phyloP scores from a whole-genome alignment of 2,888 invertebrate genomes.

The Orthosia cruda region DNA sequence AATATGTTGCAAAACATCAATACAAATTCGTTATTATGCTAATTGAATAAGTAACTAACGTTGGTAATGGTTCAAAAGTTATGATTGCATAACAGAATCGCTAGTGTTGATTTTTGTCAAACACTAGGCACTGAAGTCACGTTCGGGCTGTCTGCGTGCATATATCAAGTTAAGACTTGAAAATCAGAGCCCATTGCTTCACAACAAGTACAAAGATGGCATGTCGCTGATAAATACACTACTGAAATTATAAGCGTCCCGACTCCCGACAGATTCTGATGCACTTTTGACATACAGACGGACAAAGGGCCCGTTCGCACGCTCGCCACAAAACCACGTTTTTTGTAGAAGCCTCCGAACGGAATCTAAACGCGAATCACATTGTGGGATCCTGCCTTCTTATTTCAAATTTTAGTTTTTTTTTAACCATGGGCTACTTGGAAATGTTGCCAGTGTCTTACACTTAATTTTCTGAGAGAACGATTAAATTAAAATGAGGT shows the following conservation, averaged over 20 bases:
- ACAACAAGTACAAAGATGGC: conserved; percentile 50
- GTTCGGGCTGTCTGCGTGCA: conserved; percentile 33
- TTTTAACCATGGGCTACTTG: conserved; percentile 63
- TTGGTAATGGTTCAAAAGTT: not conserved
- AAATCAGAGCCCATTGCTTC: conserved; percentile 39
- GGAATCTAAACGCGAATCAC: conserved; percentile 87
- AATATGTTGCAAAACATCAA: not conserved
- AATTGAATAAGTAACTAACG: conserved; percentile 7
- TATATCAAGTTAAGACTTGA: conserved; percentile 34
- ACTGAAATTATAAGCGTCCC: conserved; percentile 81
- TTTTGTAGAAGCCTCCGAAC: conserved; percentile 85
- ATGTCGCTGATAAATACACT: conserved; percentile 70
- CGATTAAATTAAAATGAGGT: conserved; percentile 63
- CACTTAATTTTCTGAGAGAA: conserved; percentile 63
- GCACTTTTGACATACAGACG: conserved; percentile 82
- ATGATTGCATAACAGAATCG: conserved; percentile 1
- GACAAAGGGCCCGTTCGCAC: conserved; percentile 88
- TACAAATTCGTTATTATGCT: not conserved
- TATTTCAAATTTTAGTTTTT: conserved; percentile 66
- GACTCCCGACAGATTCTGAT: conserved; percentile 86
- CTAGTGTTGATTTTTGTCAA: conserved; percentile 18
- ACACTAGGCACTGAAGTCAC: conserved; percentile 23
- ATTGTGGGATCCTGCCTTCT: conserved; percentile 82
- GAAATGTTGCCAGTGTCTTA: conserved; percentile 68
- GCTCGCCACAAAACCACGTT: conserved; percentile 82